These are phyloP conservation scores for Antennarius striatus DNA, from an alignment of 2,113 vertebrate species.

Conservation along the genomic window DNA sequence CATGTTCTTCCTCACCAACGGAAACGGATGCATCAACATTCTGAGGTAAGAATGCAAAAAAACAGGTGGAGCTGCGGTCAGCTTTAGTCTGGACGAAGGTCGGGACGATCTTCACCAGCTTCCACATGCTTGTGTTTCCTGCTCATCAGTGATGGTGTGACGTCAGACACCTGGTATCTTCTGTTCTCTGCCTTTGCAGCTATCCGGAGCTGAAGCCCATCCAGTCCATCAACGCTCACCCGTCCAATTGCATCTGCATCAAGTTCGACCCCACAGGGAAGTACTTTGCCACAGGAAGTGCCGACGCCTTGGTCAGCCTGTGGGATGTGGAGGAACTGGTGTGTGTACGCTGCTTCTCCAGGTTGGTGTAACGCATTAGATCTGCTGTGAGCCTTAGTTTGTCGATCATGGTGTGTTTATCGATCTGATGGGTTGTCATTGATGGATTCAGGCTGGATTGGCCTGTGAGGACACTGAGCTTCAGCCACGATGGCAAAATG, in stretches of 20 bases:
- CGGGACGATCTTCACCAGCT: too few species aligned
- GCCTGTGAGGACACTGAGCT: conserved; percentile 96
- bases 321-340: conserved; percentile 97
- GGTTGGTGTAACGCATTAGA: conserved; percentile 72
- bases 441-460: conserved; percentile 87
- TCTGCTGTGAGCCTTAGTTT: not conserved
- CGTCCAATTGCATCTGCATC: conserved; percentile 99
- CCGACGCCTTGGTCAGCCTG: conserved; percentile 94
- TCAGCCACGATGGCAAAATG: conserved; percentile 98
- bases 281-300: conserved; percentile 96
- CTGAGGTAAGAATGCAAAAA: conserved; percentile 82
- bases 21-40: conserved; percentile 97
- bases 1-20: conserved; percentile 98
- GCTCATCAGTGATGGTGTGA: too few species aligned
- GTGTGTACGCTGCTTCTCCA: conserved; percentile 97
- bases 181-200: conserved; percentile 67
- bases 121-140: too few species aligned
- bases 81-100: not conserved
- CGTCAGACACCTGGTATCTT: not conserved
- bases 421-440: not conserved
- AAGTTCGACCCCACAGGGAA: conserved; percentile 97
- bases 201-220: conserved; percentile 97
- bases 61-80: not conserved
- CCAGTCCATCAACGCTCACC: conserved; percentile 98
- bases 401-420: too few species aligned